These are phyloP conservation scores for Oeneis ivallda DNA, from an alignment of 2,888 invertebrate genomes.

Conservation along the genomic window DNA sequence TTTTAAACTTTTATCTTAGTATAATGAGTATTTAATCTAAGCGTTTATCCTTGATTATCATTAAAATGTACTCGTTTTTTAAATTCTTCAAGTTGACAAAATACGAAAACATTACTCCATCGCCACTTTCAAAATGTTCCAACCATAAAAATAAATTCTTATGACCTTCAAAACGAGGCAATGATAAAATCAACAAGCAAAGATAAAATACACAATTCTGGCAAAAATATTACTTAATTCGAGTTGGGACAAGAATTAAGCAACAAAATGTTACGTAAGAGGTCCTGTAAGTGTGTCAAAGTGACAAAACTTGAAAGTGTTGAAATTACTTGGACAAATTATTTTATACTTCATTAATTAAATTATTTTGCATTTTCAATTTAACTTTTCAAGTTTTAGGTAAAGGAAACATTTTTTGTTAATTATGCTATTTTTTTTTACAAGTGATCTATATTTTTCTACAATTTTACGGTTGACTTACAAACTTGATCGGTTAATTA, in stretches of 20 bases:
- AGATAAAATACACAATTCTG: slow-evolving; percentile 9
- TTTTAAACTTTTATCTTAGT: too few species aligned
- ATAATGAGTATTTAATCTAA: too few species aligned
- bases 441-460: too few species aligned
- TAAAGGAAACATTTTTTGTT: too few species aligned
- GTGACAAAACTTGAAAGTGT: slow-evolving; percentile 8
- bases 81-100: too few species aligned
- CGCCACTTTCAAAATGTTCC: not conserved
- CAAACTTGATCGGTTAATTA: too few species aligned
- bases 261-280: slow-evolving; percentile 7
- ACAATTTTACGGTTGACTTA: not conserved
- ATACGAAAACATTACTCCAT: not conserved
- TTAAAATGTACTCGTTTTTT: too few species aligned
- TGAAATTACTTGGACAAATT: not conserved
- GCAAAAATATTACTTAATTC: not conserved
- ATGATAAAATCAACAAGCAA: slow-evolving; percentile 11
- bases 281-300: slow-evolving; percentile 21
- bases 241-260: slow-evolving; percentile 12
- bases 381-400: not conserved
- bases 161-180: not conserved
- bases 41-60: too few species aligned
- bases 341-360: not conserved
- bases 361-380: not conserved
- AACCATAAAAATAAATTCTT: slow-evolving; percentile 13
- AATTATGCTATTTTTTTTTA: too few species aligned